Percentiles rank a stretch among this genome's conserved stretches.
Evolutionary conservation across 2,888 invertebrate species (phyloP).

Genomic region (Idaea aversata): DNA sequence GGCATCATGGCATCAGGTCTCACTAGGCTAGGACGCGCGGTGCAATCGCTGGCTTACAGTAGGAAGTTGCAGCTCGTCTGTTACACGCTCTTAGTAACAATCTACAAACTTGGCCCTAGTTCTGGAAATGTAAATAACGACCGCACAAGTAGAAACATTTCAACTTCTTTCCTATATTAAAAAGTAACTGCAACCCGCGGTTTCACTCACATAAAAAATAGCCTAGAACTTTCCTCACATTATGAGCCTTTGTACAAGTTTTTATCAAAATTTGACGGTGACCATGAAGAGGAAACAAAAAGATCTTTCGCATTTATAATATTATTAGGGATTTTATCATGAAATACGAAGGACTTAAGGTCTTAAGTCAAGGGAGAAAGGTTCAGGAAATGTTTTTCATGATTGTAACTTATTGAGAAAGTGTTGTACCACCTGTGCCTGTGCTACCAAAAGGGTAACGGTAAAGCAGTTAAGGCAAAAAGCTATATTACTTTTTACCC

Average conservation of each 20-base stretch:
- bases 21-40: background rate
- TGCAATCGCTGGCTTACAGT: background rate
- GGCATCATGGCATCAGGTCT: no score
- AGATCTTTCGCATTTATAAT: no score
- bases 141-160: constrained; percentile 9
- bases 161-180: background rate
- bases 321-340: no score
- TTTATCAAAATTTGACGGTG: no score
- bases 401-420: background rate
- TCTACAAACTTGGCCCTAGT: constrained; percentile 23
- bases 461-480: background rate
- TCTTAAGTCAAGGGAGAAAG: background rate
- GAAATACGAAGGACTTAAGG: background rate
- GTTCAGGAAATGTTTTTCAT: background rate
- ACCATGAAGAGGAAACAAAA: no score
- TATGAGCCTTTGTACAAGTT: no score
- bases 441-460: background rate
- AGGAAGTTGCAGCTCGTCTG: background rate
- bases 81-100: constrained; percentile 11
- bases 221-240: no score
- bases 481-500: background rate
- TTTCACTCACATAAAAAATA: no score
- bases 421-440: background rate
- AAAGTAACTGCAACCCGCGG: no score
- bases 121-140: constrained; percentile 24